These are phyloP conservation scores for Stenolophus ochropezus DNA, from an alignment of 2,888 invertebrate species.

Conservation along the genomic window DNA sequence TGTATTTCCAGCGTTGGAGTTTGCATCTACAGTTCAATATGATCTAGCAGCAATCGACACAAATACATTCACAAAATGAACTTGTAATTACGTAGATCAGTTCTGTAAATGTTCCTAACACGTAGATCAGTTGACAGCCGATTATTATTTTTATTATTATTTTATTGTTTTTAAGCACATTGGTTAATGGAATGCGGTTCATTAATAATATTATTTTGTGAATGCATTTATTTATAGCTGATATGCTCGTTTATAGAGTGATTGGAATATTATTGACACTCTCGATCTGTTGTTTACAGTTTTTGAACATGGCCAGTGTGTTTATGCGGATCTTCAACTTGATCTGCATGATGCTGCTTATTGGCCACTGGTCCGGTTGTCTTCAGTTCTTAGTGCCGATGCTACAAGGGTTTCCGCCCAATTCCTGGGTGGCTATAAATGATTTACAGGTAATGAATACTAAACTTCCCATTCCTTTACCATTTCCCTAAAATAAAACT, in stretches of 20 bases:
- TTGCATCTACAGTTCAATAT: slow-evolving; percentile 43
- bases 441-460: slow-evolving; percentile 88
- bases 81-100: slow-evolving; percentile 28
- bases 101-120: slow-evolving; percentile 41
- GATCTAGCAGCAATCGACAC: slow-evolving; percentile 50
- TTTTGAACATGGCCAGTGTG: slow-evolving; percentile 99
- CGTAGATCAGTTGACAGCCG: slow-evolving; percentile 37
- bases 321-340: slow-evolving; percentile 99
- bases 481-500: background rate
- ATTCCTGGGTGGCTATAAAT: slow-evolving; percentile 99
- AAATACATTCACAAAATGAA: slow-evolving; percentile 60
- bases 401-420: slow-evolving; percentile 98
- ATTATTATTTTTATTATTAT: slow-evolving; percentile 44
- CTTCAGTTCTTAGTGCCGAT: slow-evolving; percentile 98
- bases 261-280: background rate
- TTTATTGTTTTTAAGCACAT: slow-evolving; percentile 43
- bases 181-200: slow-evolving; percentile 41
- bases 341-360: slow-evolving; percentile 99
- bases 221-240: slow-evolving; percentile 55
- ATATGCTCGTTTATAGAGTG: slow-evolving; percentile 1
- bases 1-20: slow-evolving; percentile 53
- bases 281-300: slow-evolving; percentile 82
- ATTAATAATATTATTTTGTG: slow-evolving; percentile 47
- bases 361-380: slow-evolving; percentile 99
- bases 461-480: background rate